A percentile compares a stretch with the other conserved stretches of the same genome.
These are phyloP conservation scores for Halichoerus grypus DNA, from an alignment of 2,113 vertebrate genomes.

Conservation along the genomic window DNA sequence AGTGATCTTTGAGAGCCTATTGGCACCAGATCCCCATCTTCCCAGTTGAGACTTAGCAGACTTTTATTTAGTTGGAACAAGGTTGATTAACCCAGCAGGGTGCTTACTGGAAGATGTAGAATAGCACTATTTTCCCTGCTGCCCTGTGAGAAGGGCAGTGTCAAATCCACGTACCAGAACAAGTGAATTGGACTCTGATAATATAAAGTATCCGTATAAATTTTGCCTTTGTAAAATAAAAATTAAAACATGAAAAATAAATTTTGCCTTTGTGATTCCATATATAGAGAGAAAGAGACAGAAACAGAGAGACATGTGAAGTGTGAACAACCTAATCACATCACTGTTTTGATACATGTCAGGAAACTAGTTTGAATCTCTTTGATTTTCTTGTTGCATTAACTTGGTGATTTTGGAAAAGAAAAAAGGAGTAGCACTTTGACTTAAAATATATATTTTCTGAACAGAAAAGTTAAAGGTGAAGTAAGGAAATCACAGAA, in stretches of 20 bases:
- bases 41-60: background rate
- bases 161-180: background rate
- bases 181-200: background rate
- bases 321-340: background rate
- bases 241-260: background rate
- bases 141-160: background rate
- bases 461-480: background rate
- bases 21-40: background rate
- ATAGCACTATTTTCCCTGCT: background rate
- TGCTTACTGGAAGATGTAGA: background rate
- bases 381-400: background rate
- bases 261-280: background rate
- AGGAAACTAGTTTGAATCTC: background rate
- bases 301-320: background rate
- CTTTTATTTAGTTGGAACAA: background rate
- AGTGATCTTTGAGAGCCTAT: background rate
- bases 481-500: background rate
- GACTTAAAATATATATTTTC: background rate
- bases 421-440: background rate
- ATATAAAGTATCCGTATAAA: background rate
- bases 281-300: background rate
- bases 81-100: background rate
- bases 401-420: constrained; percentile 1
- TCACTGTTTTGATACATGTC: background rate
- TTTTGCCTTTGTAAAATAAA: background rate